These are phyloP conservation scores for Ctena decussata DNA, from an alignment of 2,888 invertebrate genomes.

Conservation along the genomic window DNA sequence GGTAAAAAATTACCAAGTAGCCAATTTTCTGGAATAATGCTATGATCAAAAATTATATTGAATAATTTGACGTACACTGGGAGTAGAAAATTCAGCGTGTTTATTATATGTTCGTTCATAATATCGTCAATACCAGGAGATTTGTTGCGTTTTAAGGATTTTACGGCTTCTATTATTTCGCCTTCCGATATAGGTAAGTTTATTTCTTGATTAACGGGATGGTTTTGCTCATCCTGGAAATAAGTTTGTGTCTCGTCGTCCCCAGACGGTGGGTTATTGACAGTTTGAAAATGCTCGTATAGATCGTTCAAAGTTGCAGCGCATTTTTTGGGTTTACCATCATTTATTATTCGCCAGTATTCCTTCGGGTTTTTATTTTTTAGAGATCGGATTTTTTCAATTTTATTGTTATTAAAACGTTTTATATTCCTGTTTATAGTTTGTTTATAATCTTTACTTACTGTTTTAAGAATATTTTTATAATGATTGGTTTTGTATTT, in stretches of 20 bases:
- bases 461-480: background rate
- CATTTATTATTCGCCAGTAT: background rate
- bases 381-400: background rate
- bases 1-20: conserved; percentile 26
- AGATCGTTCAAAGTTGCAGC: background rate
- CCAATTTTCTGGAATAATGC: conserved; percentile 27
- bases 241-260: background rate
- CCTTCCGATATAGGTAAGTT: background rate
- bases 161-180: background rate
- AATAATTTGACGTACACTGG: conserved; percentile 1
- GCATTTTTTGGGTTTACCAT: background rate
- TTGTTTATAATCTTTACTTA: background rate
- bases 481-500: background rate
- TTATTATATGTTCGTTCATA: conserved; percentile 8
- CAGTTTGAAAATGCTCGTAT: background rate
- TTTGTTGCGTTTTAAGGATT: background rate
- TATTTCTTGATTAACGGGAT: background rate
- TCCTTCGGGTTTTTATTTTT: background rate
- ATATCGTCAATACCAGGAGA: background rate
- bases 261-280: background rate
- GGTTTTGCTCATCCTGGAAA: background rate
- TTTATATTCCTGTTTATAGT: background rate
- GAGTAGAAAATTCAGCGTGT: background rate
- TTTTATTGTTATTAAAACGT: background rate
- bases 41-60: conserved; percentile 17